Base-by-base conservation (phyloP, 2,797 vertebrate species). In the Peromyscus aztecus region DNA sequence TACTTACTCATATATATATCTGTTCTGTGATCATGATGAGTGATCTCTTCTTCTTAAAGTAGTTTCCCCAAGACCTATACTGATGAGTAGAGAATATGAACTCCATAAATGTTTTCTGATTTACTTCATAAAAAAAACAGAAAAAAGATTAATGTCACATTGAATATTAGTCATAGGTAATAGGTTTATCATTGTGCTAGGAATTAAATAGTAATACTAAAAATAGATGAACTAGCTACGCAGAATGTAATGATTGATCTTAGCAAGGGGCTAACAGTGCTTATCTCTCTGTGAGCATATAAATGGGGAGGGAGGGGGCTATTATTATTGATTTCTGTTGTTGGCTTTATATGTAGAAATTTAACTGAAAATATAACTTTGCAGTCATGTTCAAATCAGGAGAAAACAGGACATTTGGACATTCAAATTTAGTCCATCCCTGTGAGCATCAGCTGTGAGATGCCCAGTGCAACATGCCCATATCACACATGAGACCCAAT, bases 401-500 rank as follows among this genome's bases (percentile, higher is more conserved):
- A 97, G 46, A 71, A 92, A 78, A 40, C 10, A 1, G 69, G 69
- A n/a, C 43, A 94, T 73, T 88, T 84, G 85, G 67, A 90, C 95
- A 90, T 97, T 97, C 29, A 90, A 96, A 97, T 97, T 94, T 91
- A 97, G 94, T 95, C 75, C 71, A 63, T 43, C 21, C 90, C 92
- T 29, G 65, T 40, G 84, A 96, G 89, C 89, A 90, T 90, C 95
- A 97, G 96, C 96, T 97, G 89, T 93, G 89, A 93, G 81, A 55
- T 88, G n/a, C 63, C n/a, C 81, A 67, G n/a, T 69, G 82, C 37
- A 95, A 90, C 55, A 82, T 85, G 34, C 65, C 37, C 12, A 6
- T 52, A 34, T 59, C 77, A 94, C 96, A 97, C 67, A 96, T 59
- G 92, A 85, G 93, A 94, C 81, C 91, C 90, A 97, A 94, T 95